A percentile compares a stretch with the other conserved stretches of the same genome.
Evolutionary conservation across 1,140 invertebrate species (phyloP).

Genomic region (Drosophila kohkoa): DNA sequence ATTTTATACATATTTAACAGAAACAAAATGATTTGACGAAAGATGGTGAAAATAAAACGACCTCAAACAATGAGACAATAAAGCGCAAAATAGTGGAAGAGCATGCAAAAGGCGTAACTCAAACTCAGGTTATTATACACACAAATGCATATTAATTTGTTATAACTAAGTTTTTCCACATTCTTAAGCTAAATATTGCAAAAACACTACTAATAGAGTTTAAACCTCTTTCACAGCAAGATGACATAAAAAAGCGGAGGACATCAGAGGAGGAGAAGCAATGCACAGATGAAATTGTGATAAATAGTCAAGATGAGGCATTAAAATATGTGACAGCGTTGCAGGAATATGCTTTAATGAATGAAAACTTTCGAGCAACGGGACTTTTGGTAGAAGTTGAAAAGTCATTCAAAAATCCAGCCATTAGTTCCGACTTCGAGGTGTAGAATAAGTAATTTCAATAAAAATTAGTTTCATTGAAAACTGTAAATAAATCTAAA

Average conservation of each 20-base stretch:
- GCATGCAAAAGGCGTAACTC: too few species aligned
- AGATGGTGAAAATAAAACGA: too few species aligned
- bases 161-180: too few species aligned
- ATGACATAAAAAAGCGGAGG: constrained; percentile 8
- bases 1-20: too few species aligned
- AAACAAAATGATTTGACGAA: too few species aligned
- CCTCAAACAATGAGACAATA: too few species aligned
- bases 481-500: not conserved
- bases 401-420: constrained; percentile 47
- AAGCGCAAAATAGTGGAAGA: too few species aligned
- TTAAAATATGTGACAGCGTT: constrained; percentile 53
- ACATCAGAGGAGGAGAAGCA: not conserved
- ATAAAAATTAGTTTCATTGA: too few species aligned
- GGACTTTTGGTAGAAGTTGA: constrained; percentile 63
- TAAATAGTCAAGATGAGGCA: constrained; percentile 45
- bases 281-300: not conserved
- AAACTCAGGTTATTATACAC: too few species aligned
- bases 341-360: constrained; percentile 68
- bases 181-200: not conserved
- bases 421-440: constrained; percentile 45
- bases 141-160: not conserved
- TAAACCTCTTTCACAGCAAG: not conserved
- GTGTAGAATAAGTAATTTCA: not conserved
- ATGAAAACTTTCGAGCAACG: constrained; percentile 69
- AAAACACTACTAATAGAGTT: not conserved